phyloP scores from a whole-genome alignment of 30 jellyfish, hydroid and myxozoan species.

The Aurelia aurita complex sp. Pacific region DNA sequence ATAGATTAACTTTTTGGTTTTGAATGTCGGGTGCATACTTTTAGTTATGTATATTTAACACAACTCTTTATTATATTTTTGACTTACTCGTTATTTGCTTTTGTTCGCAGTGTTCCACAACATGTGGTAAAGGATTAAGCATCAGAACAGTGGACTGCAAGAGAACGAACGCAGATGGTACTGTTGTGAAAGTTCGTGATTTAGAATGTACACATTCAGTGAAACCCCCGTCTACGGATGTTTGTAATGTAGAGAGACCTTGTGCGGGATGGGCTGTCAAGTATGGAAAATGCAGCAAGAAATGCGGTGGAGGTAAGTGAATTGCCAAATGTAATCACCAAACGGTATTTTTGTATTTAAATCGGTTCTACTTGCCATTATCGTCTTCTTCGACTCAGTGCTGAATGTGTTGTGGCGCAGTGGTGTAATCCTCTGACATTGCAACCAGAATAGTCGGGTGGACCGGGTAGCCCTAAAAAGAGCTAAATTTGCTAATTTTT shows the following conservation, averaged over 20 bases:
- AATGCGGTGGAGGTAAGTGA: conserved; percentile 85
- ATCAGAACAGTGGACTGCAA: conserved; percentile 58
- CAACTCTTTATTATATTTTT: neutral
- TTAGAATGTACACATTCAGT: conserved; percentile 66
- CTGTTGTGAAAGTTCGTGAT: conserved; percentile 14
- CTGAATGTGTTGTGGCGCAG: no score
- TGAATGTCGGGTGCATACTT: no score
- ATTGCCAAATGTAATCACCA: no score
- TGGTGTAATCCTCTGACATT: no score
- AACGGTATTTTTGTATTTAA: no score
- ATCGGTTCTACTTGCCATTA: no score
- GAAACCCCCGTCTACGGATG: conserved; percentile 34
- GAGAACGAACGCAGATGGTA: conserved; percentile 69
- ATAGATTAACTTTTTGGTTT: no score
- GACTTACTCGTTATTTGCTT: neutral
- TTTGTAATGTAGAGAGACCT: conserved; percentile 69
- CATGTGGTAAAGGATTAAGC: conserved; percentile 78
- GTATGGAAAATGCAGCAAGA: conserved; percentile 66
- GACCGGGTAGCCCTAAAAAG: no score
- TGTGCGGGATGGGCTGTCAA: conserved; percentile 80
- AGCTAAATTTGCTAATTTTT: no score
- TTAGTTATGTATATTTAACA: no score
- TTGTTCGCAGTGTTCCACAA: conserved; percentile 61
- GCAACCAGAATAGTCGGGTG: no score
- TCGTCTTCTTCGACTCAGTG: no score